A percentile compares a stretch with the other conserved stretches of the same genome.
Evolutionary conservation across 1,140 invertebrate species (phyloP).

Genomic region (Platyura marginata): DNA sequence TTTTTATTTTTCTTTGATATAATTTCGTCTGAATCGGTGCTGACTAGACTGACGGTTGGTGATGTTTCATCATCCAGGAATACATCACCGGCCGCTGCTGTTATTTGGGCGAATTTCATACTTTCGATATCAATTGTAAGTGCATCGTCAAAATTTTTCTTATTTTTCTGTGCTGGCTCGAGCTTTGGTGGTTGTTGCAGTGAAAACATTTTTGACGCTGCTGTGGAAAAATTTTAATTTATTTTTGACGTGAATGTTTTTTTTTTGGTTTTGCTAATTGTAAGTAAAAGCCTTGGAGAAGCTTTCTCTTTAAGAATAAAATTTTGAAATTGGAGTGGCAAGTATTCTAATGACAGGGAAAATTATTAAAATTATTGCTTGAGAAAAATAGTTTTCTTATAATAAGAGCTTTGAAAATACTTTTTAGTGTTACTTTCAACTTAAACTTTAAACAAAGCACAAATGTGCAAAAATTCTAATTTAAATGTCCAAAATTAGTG

Average conservation of each 20-base stretch:
- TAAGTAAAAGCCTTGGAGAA: too few relatives aligned
- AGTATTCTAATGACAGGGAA: too few relatives aligned
- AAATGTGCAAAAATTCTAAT: too few relatives aligned
- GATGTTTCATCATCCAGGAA: constrained; percentile 56
- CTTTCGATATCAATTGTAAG: constrained; percentile 35
- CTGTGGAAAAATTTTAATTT: not conserved
- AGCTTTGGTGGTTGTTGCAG: not conserved
- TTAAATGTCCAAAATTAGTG: not conserved
- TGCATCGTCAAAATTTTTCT: not conserved
- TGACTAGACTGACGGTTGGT: constrained; percentile 56
- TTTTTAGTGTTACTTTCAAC: too few relatives aligned
- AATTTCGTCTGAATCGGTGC: constrained; percentile 42
- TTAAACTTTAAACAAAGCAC: too few relatives aligned
- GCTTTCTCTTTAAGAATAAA: too few relatives aligned
- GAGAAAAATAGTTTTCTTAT: too few relatives aligned
- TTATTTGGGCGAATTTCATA: constrained; percentile 54
- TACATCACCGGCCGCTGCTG: constrained; percentile 43
- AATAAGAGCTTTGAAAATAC: too few relatives aligned
- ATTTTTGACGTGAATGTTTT: too few relatives aligned
- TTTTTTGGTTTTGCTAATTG: too few relatives aligned
- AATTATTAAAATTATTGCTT: too few relatives aligned
- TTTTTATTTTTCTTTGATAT: constrained; percentile 22
- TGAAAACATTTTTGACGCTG: not conserved
- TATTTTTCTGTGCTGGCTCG: not conserved
- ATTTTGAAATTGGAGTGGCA: too few relatives aligned